phyloP scores from a whole-genome alignment of 2,113 vertebrate genomes.

The Silurus glanis region DNA sequence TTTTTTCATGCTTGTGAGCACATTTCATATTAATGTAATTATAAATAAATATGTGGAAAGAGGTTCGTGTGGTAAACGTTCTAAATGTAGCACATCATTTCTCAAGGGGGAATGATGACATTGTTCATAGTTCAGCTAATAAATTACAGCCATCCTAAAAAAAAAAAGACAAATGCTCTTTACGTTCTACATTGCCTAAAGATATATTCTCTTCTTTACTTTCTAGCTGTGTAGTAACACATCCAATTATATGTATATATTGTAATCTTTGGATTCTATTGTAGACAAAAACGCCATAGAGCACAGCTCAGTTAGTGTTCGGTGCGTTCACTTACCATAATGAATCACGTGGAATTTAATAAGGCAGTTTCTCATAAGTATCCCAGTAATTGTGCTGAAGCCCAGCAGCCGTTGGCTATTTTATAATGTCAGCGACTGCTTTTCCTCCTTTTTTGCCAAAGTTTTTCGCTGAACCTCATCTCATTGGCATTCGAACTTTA shows the following conservation, averaged over 20 bases:
- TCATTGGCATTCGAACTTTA: conserved; percentile 48
- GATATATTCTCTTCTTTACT: conserved; percentile 48
- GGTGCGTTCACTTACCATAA: conserved; percentile 66
- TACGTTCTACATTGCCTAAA: conserved; percentile 50
- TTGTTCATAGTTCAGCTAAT: conserved; percentile 46
- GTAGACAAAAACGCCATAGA: conserved; percentile 55
- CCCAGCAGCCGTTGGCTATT: conserved; percentile 68
- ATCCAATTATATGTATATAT: conserved; percentile 70
- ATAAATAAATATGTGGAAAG: conserved; percentile 32
- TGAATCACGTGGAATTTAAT: conserved; percentile 75
- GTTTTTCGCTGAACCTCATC: conserved; percentile 60
- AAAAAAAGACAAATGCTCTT: not conserved
- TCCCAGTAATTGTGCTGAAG: conserved; percentile 68
- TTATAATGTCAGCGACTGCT: conserved; percentile 58
- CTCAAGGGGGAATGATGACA: conserved; percentile 40
- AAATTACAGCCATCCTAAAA: conserved; percentile 38
- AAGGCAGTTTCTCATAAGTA: conserved; percentile 72
- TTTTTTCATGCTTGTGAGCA: conserved; percentile 31
- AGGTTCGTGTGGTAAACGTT: conserved; percentile 35
- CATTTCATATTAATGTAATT: conserved; percentile 41
- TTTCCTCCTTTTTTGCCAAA: conserved; percentile 58
- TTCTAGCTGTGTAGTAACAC: conserved; percentile 45
- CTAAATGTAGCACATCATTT: conserved; percentile 43
- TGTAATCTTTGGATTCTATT: conserved; percentile 50
- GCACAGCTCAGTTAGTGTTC: conserved; percentile 66